A percentile compares a stretch with the other conserved stretches of the same genome.
Conservation (phyloP, 2,113 vertebrate genomes). For the Brachyhypopomus gauderio region DNA sequence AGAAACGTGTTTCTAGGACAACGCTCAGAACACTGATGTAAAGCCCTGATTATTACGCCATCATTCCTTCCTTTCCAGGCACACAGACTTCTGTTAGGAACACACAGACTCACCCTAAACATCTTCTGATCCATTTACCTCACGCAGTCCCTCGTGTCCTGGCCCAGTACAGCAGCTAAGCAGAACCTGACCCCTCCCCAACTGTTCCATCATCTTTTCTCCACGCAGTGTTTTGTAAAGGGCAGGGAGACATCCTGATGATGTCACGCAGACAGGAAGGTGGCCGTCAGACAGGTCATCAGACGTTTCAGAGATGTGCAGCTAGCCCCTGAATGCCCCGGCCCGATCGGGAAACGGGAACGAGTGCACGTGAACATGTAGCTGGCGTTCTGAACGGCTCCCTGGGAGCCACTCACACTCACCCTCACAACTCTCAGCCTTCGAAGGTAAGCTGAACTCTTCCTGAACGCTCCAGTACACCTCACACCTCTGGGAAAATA, state of each 20-base stretch:
- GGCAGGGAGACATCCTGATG: constrained; percentile 67
- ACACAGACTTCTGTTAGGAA: constrained; percentile 50
- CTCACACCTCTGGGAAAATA: not conserved
- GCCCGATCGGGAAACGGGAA: too few species aligned
- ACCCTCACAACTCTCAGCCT: not conserved
- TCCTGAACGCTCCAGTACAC: constrained; percentile 16
- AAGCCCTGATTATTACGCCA: constrained; percentile 71
- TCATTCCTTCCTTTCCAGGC: constrained; percentile 57
- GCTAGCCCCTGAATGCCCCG: too few species aligned
- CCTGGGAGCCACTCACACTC: too few species aligned
- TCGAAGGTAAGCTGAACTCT: constrained; percentile 20
- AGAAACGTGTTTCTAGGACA: constrained; percentile 74
- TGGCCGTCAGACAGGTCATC: constrained; percentile 11
- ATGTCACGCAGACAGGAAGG: constrained; percentile 63
- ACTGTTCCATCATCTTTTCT: constrained; percentile 74
- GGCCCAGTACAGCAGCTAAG: constrained; percentile 56
- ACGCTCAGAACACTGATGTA: constrained; percentile 70
- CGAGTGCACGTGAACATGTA: too few species aligned
- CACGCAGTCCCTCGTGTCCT: constrained; percentile 54
- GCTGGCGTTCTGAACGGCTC: too few species aligned
- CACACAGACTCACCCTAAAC: constrained; percentile 57
- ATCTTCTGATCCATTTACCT: constrained; percentile 73
- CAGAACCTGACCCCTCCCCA: constrained; percentile 69
- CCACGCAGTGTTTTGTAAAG: constrained; percentile 72
- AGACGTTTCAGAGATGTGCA: constrained; percentile 52